A percentile compares a stretch with the other conserved stretches of the same genome.
Conservation (phyloP, 2,888 invertebrate genomes). For the Clepsis dumicolana region DNA sequence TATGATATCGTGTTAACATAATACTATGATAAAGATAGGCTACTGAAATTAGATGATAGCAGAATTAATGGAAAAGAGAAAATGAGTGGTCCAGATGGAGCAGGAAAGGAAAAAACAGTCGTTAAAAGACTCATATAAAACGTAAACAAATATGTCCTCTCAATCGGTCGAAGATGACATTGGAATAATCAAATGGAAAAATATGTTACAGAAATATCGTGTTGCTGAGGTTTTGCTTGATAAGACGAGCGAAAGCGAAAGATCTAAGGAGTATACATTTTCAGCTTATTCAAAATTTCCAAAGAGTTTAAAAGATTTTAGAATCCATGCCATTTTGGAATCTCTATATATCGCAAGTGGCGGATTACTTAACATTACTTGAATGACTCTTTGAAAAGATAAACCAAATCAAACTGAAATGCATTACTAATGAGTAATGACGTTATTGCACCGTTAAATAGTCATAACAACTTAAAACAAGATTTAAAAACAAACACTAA, state of each 20-base stretch:
- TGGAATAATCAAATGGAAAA: not conserved
- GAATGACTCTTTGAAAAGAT: not conserved
- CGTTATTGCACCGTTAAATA: not conserved
- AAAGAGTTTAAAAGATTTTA: not conserved
- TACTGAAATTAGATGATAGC: conserved; percentile 17
- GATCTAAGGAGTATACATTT: too few species aligned
- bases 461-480: not conserved
- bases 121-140: not conserved
- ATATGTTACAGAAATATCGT: not conserved
- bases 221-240: not conserved
- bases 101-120: not conserved
- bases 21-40: conserved; percentile 27
- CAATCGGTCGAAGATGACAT: not conserved
- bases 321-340: not conserved
- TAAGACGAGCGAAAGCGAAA: too few species aligned
- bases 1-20: conserved; percentile 10
- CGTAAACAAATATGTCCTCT: not conserved
- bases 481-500: conserved; percentile 12
- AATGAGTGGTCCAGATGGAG: not conserved
- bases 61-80: conserved; percentile 3
- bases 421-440: conserved; percentile 8
- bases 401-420: not conserved
- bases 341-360: too few species aligned
- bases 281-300: not conserved
- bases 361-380: not conserved